Base-by-base conservation (phyloP, 1,140 invertebrate genomes). In the Limonius californicus region DNA sequence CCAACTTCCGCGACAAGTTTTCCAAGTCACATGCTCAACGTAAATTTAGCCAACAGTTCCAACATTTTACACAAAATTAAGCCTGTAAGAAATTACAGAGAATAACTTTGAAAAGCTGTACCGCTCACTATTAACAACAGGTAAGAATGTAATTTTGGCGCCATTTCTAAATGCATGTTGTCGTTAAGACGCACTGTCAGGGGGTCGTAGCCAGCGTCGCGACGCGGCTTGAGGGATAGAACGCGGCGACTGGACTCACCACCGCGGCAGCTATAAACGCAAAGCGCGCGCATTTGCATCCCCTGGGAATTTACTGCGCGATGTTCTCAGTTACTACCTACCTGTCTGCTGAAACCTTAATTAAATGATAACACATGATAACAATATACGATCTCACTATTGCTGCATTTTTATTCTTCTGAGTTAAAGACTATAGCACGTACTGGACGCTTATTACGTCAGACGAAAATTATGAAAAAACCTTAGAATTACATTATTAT, bases 241-340 rank as follows among this genome's bases (percentile, higher is more conserved):
- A 45, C 57, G 64, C 56, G 55, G 53, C 54, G 60, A 64, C 62
- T 66, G 62, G 56, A 62, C 57, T 58, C 53, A 57, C 59, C 62
- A 19, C 60, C 18, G 14, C 47, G 61, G n/a, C 53, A 50, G 58
- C 54, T 64, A 62, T 61, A 54, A 61, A 32, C 60, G 59, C 64
- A 64, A 61, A 68, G 64, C 67, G 67, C 67, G 67, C 67, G 67
- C 67, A 68, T 64, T 68, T 68, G 58, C 62, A 61, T 68, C 67
- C 61, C 67, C 19, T 43, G 67, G 67, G 67, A 66, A 53, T 59
- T 43, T 11, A 61, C 63, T 60, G 59, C 55, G 59, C 63, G 63
- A 65, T 64, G 63, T 65, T 65, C 63, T 39, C 54, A 61, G 63
- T 58, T 65, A 61, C 53, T 65, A 61, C 54, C 63, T 61, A 61